These are phyloP conservation scores for Drosophila parthenogenetica DNA, from an alignment of 2,888 invertebrate genomes.

Conservation along the genomic window DNA sequence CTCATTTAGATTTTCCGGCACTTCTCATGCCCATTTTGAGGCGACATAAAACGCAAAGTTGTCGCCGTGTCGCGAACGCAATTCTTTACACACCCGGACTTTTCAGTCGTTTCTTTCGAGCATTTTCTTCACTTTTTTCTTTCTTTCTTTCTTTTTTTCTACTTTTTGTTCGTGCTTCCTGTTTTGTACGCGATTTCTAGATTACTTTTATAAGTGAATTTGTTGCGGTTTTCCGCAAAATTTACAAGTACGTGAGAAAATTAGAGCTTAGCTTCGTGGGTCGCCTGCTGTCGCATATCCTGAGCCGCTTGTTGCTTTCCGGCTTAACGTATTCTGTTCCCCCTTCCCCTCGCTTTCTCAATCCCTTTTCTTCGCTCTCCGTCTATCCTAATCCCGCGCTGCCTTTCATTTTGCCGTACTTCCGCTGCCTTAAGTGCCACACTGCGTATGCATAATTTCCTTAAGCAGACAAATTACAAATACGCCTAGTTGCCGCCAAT, in stretches of 20 bases:
- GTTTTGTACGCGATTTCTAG: conserved; percentile 77
- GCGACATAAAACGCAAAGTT: conserved; percentile 69
- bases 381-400: conserved; percentile 1
- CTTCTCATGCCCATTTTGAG: conserved; percentile 34
- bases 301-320: conserved; percentile 67
- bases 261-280: conserved; percentile 73
- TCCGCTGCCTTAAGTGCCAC: conserved; percentile 37
- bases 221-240: conserved; percentile 80
- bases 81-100: conserved; percentile 61
- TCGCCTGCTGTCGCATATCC: conserved; percentile 27
- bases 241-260: conserved; percentile 80
- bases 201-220: conserved; percentile 80
- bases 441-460: conserved; percentile 62
- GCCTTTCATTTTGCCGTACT: conserved; percentile 24
- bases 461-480: conserved; percentile 45
- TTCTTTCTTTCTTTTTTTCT: conserved; percentile 19
- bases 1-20: conserved; percentile 12
- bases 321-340: conserved; percentile 20
- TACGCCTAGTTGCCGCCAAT: conserved; percentile 51
- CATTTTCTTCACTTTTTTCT: conserved; percentile 27
- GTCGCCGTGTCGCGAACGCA: conserved; percentile 75
- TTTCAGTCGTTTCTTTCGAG: conserved; percentile 43
- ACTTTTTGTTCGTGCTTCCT: conserved; percentile 67
- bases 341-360: neutral
- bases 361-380: neutral